These are phyloP conservation scores for Sitta carolinensis DNA, from an alignment of 2,797 vertebrate species.

Conservation along the genomic window DNA sequence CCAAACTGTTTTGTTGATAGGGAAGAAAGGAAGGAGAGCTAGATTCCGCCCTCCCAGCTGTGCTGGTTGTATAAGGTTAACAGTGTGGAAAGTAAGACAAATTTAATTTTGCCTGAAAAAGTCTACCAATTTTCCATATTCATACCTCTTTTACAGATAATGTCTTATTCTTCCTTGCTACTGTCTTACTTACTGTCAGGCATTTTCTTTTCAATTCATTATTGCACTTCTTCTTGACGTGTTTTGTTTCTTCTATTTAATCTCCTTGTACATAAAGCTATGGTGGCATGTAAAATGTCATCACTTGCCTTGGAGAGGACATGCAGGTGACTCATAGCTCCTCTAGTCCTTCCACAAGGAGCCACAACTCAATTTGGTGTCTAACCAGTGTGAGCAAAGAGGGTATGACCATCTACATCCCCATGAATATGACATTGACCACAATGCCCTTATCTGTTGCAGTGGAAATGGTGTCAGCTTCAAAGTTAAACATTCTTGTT, in stretches of 20 bases:
- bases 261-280: not conserved
- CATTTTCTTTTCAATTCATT: not conserved
- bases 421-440: too few species aligned
- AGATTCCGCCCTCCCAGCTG: accelerated
- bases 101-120: not conserved
- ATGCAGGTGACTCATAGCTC: not conserved
- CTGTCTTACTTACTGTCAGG: not conserved
- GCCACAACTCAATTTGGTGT: not conserved
- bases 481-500: not conserved
- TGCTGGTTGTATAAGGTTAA: not conserved
- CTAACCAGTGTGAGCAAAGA: not conserved
- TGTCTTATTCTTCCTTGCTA: not conserved
- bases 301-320: not conserved
- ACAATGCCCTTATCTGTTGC: not conserved
- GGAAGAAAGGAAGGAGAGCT: not conserved
- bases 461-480: not conserved
- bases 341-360: not conserved
- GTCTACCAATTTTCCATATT: not conserved
- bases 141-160: not conserved
- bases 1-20: not conserved
- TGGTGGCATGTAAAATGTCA: not conserved
- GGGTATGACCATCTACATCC: not conserved
- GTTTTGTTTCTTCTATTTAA: not conserved
- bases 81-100: not conserved
- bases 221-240: not conserved